phyloP scores from a whole-genome alignment of 2,888 invertebrate genomes.

The Beris chalybata region DNA sequence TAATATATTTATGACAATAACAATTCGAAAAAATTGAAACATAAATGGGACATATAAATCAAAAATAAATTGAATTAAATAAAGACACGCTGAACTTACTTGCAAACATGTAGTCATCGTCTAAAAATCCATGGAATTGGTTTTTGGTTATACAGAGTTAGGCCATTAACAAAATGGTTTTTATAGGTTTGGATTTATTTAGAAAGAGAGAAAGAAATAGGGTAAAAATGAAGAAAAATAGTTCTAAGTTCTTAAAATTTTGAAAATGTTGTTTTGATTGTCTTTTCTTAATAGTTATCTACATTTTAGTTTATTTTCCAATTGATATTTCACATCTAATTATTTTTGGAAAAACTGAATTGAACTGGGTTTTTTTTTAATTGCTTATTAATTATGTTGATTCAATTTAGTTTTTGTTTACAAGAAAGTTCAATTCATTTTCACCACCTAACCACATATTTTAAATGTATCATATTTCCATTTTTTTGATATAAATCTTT shows the following conservation, averaged over 20 bases:
- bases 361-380: too few species aligned
- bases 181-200: slow-evolving; percentile 11
- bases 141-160: slow-evolving; percentile 23
- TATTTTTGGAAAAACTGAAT: too few species aligned
- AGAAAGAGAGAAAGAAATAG: slow-evolving; percentile 25
- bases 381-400: too few species aligned
- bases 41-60: neutral
- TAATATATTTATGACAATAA: slow-evolving; percentile 34
- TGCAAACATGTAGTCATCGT: slow-evolving; percentile 66
- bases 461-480: too few species aligned
- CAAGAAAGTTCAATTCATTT: too few species aligned
- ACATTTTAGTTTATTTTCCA: too few species aligned
- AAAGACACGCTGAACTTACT: slow-evolving; percentile 60
- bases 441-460: too few species aligned
- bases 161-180: slow-evolving; percentile 25
- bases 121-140: slow-evolving; percentile 47
- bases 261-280: neutral
- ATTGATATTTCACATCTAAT: too few species aligned
- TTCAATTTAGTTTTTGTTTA: too few species aligned
- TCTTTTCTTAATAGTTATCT: too few species aligned
- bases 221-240: slow-evolving; percentile 22
- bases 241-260: slow-evolving; percentile 16
- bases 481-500: too few species aligned
- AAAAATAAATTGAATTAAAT: slow-evolving; percentile 38
- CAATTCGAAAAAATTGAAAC: slow-evolving; percentile 4